Evolutionary conservation across 2,888 invertebrate genomes (phyloP).

Genomic region (Rhimphoctona megacephalus): DNA sequence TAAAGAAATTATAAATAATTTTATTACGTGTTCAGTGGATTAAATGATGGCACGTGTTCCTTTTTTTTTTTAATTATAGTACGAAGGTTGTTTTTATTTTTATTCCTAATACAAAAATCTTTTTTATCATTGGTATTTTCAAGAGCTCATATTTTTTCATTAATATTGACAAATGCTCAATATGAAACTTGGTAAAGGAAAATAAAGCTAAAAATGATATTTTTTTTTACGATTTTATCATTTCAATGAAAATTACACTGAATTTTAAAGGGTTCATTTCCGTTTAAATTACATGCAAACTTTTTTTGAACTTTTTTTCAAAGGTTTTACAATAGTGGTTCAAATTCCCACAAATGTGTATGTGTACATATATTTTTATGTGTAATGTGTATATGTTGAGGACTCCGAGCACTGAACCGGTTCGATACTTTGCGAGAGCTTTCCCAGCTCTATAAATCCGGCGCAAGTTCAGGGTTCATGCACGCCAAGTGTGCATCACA

Average conservation of each 20-base stretch:
- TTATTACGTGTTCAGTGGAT: not conserved
- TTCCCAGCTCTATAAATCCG: conserved; percentile 62
- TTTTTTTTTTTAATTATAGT: not conserved
- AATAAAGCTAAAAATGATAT: too few species aligned
- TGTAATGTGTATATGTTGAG: not conserved
- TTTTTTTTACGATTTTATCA: too few species aligned
- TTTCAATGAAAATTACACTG: too few species aligned
- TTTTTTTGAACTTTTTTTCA: not conserved
- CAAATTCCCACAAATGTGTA: not conserved
- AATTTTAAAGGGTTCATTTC: too few species aligned
- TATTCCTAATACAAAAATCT: not conserved
- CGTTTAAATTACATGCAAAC: too few species aligned
- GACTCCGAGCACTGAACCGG: conserved; percentile 59
- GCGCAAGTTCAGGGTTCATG: conserved; percentile 67
- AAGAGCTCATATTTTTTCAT: not conserved
- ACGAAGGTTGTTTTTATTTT: not conserved
- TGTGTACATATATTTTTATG: not conserved
- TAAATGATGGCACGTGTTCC: not conserved
- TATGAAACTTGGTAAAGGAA: too few species aligned
- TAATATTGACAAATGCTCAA: too few species aligned
- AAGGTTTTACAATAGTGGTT: not conserved
- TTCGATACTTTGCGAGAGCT: conserved; percentile 64
- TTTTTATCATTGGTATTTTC: not conserved
- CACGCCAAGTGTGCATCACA: conserved; percentile 46
- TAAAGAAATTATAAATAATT: conserved; percentile 1